These are phyloP conservation scores for Drosophila borborema DNA, from an alignment of 2,888 invertebrate species.

Conservation along the genomic window DNA sequence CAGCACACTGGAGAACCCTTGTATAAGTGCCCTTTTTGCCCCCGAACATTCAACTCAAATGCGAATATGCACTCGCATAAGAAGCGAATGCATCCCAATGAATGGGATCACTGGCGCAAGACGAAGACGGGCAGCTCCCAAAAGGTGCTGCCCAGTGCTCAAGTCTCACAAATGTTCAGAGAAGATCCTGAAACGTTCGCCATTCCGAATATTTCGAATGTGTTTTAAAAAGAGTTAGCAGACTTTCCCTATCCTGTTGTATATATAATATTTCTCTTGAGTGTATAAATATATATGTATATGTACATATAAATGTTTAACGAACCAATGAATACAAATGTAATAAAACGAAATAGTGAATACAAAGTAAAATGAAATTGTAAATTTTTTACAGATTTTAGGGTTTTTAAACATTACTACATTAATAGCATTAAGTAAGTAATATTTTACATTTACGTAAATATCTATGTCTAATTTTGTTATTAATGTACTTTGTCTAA, in stretches of 20 bases:
- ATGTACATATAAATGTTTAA: slow-evolving; percentile 22
- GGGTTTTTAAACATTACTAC: neutral
- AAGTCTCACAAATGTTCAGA: slow-evolving; percentile 73
- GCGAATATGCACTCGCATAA: slow-evolving; percentile 85
- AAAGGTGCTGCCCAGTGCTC: slow-evolving; percentile 72
- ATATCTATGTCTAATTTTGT: neutral
- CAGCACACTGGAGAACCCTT: slow-evolving; percentile 84
- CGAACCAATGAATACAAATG: slow-evolving; percentile 16
- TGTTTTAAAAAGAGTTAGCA: slow-evolving; percentile 30
- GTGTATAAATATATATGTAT: slow-evolving; percentile 23
- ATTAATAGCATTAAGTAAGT: neutral
- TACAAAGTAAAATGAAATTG: neutral
- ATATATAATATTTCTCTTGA: slow-evolving; percentile 21
- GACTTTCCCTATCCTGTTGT: slow-evolving; percentile 25
- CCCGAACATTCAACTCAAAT: slow-evolving; percentile 84
- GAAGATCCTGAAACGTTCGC: slow-evolving; percentile 57
- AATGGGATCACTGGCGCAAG: slow-evolving; percentile 83
- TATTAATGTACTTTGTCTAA: neutral
- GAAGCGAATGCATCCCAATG: slow-evolving; percentile 82
- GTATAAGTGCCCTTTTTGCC: slow-evolving; percentile 83
- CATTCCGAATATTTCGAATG: slow-evolving; percentile 66
- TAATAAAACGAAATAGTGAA: slow-evolving; percentile 11
- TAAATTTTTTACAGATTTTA: no score
- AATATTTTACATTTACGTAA: no score
- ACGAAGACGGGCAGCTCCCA: slow-evolving; percentile 82